A percentile compares a stretch with the other conserved stretches of the same genome.
These are phyloP conservation scores for Nixonia krombeini DNA, from an alignment of 1,140 invertebrate species.

Conservation along the genomic window DNA sequence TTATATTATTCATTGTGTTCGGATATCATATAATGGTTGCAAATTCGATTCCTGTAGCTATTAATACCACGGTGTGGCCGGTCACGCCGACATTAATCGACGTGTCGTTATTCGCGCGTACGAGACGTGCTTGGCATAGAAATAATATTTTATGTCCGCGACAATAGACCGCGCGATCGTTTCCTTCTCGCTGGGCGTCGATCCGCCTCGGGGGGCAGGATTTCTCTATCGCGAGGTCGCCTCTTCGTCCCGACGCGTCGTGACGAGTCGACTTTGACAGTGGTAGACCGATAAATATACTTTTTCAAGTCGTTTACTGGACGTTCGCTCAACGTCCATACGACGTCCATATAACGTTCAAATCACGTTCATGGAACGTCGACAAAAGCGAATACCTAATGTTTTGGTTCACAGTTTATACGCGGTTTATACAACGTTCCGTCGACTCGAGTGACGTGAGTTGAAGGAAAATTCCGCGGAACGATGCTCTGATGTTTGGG, in stretches of 20 bases:
- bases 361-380: too few species aligned
- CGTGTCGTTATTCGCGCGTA: conserved; percentile 62
- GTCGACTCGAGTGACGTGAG: too few species aligned
- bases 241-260: conserved; percentile 4
- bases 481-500: too few species aligned
- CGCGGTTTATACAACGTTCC: too few species aligned
- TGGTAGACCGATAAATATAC: too few species aligned
- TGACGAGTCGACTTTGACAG: conserved; percentile 11
- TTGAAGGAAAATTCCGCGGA: too few species aligned
- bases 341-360: too few species aligned
- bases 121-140: conserved; percentile 60
- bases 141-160: conserved; percentile 61
- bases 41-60: conserved; percentile 46
- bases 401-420: too few species aligned
- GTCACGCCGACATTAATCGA: conserved; percentile 62
- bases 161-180: conserved; percentile 51
- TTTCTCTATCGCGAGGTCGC: conserved; percentile 31
- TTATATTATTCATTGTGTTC: too few species aligned
- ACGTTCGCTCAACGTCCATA: too few species aligned
- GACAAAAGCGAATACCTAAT: too few species aligned
- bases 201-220: conserved; percentile 38
- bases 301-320: too few species aligned
- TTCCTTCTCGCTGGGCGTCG: conserved; percentile 38
- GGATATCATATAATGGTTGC: conserved; percentile 14
- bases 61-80: conserved; percentile 55